phyloP scores from a whole-genome alignment of 2,797 vertebrate genomes.

The Gallinago solitaria region DNA sequence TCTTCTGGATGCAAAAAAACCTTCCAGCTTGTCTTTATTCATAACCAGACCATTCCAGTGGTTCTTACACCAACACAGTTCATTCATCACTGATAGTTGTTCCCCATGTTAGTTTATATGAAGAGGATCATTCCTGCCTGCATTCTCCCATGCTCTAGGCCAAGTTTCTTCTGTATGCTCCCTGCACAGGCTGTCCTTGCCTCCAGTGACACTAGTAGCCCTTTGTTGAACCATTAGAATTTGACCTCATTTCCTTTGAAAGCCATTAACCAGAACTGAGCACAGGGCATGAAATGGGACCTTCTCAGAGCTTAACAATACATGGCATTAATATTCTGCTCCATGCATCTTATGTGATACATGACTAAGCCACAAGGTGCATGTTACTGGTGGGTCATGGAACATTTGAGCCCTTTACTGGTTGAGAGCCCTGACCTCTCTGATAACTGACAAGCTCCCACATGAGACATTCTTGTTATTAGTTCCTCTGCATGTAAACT shows the following conservation, averaged over 20 bases:
- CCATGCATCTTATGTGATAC: fast-evolving
- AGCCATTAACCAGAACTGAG: not conserved
- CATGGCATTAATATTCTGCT: not conserved
- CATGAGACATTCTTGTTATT: not conserved
- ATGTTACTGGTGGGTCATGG: not conserved
- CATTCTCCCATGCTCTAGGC: not conserved
- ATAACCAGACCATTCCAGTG: not conserved
- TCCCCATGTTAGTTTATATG: not conserved
- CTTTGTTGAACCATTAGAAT: not conserved
- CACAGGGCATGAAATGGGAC: not conserved
- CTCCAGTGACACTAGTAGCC: not conserved
- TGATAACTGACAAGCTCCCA: not conserved
- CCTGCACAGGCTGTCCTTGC: not conserved
- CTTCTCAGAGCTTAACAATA: not conserved
- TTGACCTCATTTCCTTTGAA: not conserved
- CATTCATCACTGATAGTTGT: fast-evolving
- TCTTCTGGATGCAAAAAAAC: not conserved
- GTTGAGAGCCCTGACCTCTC: not conserved
- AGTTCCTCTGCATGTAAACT: not conserved
- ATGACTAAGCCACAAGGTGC: not conserved
- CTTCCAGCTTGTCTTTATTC: not conserved
- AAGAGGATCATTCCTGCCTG: not conserved
- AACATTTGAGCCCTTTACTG: not conserved
- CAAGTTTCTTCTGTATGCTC: not conserved
- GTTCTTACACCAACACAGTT: not conserved